phyloP scores from a whole-genome alignment of 2,113 vertebrate species.

The Quiscalus mexicanus region DNA sequence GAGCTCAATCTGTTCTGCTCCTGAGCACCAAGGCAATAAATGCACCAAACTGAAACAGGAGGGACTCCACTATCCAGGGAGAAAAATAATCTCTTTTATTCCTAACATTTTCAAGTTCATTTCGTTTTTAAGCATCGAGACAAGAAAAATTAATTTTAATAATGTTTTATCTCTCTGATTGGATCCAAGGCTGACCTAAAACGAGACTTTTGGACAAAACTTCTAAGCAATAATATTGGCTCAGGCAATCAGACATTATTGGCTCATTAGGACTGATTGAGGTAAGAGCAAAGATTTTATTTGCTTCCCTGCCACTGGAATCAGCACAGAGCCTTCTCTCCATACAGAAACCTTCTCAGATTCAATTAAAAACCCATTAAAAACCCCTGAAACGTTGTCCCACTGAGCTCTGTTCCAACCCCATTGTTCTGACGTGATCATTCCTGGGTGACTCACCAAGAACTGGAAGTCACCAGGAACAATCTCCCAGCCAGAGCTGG shows the following conservation, averaged over 20 bases:
- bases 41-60: background rate
- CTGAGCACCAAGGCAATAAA: background rate
- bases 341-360: background rate
- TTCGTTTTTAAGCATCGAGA: background rate
- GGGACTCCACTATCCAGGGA: background rate
- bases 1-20: background rate
- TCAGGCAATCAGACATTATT: background rate
- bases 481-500: background rate
- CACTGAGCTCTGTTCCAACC: background rate
- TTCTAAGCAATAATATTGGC: background rate
- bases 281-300: background rate
- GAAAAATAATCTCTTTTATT: background rate
- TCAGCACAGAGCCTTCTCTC: background rate
- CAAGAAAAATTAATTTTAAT: background rate
- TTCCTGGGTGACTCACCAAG: slow-evolving; percentile 24
- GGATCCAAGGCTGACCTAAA: background rate
- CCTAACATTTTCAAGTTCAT: background rate
- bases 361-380: background rate
- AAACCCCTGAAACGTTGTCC: background rate
- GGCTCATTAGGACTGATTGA: background rate
- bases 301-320: background rate
- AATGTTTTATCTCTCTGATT: background rate
- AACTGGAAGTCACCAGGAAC: slow-evolving; percentile 9
- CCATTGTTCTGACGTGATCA: background rate
- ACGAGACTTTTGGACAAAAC: background rate